These are phyloP conservation scores for Lissonota sp. DNA, from an alignment of 2,888 invertebrate genomes.

Conservation along the genomic window DNA sequence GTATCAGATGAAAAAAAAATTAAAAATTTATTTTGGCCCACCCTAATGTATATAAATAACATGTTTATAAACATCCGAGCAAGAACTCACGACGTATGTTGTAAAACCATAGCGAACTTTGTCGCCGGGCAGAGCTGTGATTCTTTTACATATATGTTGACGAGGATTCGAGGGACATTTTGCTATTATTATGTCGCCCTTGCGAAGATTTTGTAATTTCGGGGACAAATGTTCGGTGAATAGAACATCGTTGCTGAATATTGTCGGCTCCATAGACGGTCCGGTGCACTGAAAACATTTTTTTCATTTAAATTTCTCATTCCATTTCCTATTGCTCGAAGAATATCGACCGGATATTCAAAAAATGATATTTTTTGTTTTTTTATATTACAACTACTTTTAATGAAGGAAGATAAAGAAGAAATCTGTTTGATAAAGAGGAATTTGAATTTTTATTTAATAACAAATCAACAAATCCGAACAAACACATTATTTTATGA, in stretches of 20 bases:
- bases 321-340: no score
- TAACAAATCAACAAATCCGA: no score
- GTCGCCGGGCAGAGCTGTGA: constrained; percentile 92
- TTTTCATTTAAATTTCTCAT: constrained; percentile 2
- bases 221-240: constrained; percentile 92
- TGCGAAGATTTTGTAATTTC: constrained; percentile 86
- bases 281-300: constrained; percentile 90
- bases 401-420: no score
- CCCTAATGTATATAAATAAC: no score
- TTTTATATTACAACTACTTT: no score
- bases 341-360: neutral
- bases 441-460: no score
- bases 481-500: no score
- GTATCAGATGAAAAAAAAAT: neutral
- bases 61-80: neutral
- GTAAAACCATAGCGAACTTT: constrained; percentile 83
- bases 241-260: constrained; percentile 92
- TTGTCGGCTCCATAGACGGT: constrained; percentile 97
- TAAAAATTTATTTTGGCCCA: no score
- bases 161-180: constrained; percentile 92
- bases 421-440: no score
- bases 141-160: constrained; percentile 93
- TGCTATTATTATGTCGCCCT: constrained; percentile 94
- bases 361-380: neutral
- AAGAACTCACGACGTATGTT: constrained; percentile 73